Base-by-base conservation (phyloP, 2,113 vertebrate genomes). In the Lophura nycthemera region DNA sequence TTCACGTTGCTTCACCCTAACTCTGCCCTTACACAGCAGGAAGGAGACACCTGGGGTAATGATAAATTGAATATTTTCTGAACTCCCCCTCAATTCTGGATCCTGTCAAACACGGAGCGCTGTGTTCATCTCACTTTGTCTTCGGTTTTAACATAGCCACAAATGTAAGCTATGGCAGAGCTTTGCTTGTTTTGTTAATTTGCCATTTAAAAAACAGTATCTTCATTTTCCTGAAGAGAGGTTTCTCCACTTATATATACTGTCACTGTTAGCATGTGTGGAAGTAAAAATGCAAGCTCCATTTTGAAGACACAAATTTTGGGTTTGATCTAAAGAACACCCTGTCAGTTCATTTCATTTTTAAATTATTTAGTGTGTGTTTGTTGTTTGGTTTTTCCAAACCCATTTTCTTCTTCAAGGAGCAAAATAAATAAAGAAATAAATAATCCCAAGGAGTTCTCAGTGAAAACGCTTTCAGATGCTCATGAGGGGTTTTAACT, bases 381-480 rank as follows among this genome's bases (percentile, higher is more conserved):
- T 47, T 47, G 45, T 45, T 48, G 22, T 50, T 50, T 20, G 17
- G 22, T 16, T 27, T 93, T 66, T 82, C 52, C 52, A 82, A 89
- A 54, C 24, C 6, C 24, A 48, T 92, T 94, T 40, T 86, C 14
- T 34, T 88, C 69, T 76, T 19, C 50, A 81, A 86, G 78, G 45
- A 74, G 11, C 11, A 38, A 40, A 50, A 48, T 12, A 22, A 22
- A 22, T 9, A 48, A 48, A 3, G 6, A 48, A 4, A 13, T 3
- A 29, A 63, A 43, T 36, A 57, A 29, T 1, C 3, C 1, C 13
- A 24, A 8, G 43, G 50, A 38, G 17, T 74, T 95, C 52, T 69
- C 80, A 80, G 86, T 63, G 48, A 88, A 87, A 93, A 75, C 64
- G 50, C 92, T 92, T 84, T 86, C 65, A 90, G 61, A 90, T 89